phyloP scores from a whole-genome alignment of 2,113 vertebrate genomes.

The Sander vitreus region DNA sequence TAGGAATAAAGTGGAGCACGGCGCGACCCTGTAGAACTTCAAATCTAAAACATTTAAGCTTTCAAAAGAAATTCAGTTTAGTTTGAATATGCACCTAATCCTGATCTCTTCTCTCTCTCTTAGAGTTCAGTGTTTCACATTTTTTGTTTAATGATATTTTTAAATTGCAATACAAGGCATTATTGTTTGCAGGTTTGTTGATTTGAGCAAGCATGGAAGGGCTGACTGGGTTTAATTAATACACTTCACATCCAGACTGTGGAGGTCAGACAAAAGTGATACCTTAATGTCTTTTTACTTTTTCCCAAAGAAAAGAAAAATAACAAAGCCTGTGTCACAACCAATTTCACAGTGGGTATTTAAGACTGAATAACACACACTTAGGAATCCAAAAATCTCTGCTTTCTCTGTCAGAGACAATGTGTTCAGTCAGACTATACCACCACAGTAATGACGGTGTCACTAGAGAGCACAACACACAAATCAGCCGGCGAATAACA shows the following conservation, averaged over 20 bases:
- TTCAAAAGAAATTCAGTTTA: background rate
- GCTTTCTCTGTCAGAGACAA: background rate
- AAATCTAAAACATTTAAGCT: background rate
- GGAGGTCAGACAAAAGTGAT: background rate
- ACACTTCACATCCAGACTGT: background rate
- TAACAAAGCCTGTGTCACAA: background rate
- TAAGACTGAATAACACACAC: background rate
- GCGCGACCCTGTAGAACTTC: background rate
- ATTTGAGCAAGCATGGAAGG: background rate
- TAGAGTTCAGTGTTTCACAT: background rate
- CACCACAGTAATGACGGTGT: background rate
- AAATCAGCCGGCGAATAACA: background rate
- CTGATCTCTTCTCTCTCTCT: background rate
- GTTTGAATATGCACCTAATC: background rate
- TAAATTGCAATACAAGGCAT: no score
- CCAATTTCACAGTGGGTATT: background rate
- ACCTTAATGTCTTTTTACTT: background rate
- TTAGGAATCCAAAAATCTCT: background rate
- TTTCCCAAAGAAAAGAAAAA: background rate
- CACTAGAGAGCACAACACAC: background rate
- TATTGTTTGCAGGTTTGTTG: background rate
- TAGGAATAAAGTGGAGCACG: no score
- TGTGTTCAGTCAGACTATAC: no score
- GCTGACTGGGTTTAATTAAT: no score
- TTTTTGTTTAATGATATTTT: background rate